A percentile compares a stretch with the other conserved stretches of the same genome.
phyloP scores from a whole-genome alignment of 2,797 vertebrate genomes.

The Lycodopsis pacificus region DNA sequence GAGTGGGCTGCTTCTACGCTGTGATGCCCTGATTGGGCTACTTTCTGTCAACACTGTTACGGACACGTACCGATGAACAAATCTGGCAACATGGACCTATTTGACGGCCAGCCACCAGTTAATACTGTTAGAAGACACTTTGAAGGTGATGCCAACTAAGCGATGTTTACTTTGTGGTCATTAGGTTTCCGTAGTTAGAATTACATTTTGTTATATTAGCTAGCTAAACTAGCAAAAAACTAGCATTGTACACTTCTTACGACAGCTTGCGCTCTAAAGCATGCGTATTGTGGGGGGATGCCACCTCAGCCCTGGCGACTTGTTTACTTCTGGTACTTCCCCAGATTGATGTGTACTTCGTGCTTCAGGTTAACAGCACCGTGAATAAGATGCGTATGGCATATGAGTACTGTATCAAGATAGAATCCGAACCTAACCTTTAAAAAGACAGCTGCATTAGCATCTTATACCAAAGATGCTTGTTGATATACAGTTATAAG shows the following conservation, averaged over 20 bases:
- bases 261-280: neutral
- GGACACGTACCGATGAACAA: too few species aligned
- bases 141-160: neutral
- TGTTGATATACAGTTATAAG: neutral
- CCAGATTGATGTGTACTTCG: neutral
- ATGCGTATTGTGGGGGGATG: neutral
- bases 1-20: too few species aligned
- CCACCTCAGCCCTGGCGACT: neutral
- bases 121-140: too few species aligned
- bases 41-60: too few species aligned
- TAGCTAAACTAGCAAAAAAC: neutral
- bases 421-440: conserved; percentile 27
- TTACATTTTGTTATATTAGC: neutral
- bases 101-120: neutral
- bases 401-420: conserved; percentile 4
- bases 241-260: neutral
- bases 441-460: conserved; percentile 14
- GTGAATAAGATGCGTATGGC: neutral
- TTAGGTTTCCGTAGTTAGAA: neutral
- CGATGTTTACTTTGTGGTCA: neutral
- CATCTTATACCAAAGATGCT: conserved; percentile 7
- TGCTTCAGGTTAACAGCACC: neutral
- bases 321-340: neutral
- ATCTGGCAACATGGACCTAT: too few species aligned
- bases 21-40: too few species aligned